Evolutionary conservation across 2,113 vertebrate genomes (phyloP).

Genomic region (Clinocottus analis): DNA sequence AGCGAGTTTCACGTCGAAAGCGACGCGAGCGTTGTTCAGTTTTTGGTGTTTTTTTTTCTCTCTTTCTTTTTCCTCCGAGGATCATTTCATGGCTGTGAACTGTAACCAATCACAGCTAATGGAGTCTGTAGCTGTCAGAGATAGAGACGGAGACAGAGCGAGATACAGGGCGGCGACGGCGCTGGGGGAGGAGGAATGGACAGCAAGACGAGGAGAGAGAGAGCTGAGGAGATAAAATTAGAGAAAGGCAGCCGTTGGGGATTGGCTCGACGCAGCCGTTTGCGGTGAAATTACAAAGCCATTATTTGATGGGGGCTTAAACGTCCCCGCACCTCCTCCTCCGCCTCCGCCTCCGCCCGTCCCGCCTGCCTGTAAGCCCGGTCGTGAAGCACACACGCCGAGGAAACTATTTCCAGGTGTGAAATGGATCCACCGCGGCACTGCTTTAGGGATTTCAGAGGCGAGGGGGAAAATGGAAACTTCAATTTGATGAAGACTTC

Average conservation of each 20-base stretch:
- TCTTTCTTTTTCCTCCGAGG: neutral
- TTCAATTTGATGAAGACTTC: constrained; percentile 64
- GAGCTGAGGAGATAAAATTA: constrained; percentile 50
- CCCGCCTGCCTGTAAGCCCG: constrained; percentile 40
- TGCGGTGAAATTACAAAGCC: constrained; percentile 71
- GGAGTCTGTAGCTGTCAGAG: no score
- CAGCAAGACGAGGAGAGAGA: no score
- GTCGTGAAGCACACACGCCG: constrained; percentile 29
- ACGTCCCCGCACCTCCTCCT: constrained; percentile 37
- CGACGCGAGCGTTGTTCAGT: constrained; percentile 25
- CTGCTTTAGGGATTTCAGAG: constrained; percentile 60
- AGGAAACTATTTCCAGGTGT: constrained; percentile 74
- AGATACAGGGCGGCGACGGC: no score
- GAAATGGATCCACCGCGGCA: constrained; percentile 69
- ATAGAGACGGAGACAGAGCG: no score
- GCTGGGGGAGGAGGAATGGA: no score
- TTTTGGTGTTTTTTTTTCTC: constrained; percentile 25
- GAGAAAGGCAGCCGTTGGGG: constrained; percentile 41
- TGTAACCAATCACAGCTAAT: no score
- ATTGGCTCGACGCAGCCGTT: constrained; percentile 50
- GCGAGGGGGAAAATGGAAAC: constrained; percentile 58
- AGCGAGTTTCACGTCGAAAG: constrained; percentile 16
- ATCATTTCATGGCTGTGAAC: constrained; percentile 74
- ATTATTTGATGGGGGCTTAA: constrained; percentile 69
- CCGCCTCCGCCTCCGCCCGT: neutral